Base-by-base conservation (phyloP, 1,140 invertebrate species). In the Venturia canescens region DNA sequence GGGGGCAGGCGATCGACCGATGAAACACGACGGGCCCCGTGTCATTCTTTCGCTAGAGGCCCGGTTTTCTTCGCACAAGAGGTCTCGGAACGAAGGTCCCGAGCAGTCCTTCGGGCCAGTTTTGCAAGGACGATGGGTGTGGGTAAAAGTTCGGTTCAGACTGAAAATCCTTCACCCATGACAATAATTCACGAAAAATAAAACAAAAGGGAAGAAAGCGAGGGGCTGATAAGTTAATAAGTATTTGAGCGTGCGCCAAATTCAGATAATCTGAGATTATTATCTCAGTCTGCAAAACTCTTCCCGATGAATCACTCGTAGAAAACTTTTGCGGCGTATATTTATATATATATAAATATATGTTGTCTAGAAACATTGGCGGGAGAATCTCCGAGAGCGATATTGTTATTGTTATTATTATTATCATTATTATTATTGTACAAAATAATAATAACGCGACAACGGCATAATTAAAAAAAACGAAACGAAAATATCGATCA, bases 11-110 rank as follows among this genome's bases (percentile, higher is more conserved):
- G 67, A 63, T 31, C 50, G 53, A 76, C 26, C 27, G 74, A 76
- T 76, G 26, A 23, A 76, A 31, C 44, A 74, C 38, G 71, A 74
- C 48, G 71, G 44, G 44, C 38, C 60, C 60, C 60, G 60, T 66
- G 60, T 72, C 38, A 72, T 72, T 72, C 70, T 44, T 44, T 72
- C 23, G 38, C 60, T 26, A 23, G 53, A 16, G 70, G 38, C 38
- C 34, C 34, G 70, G 70, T 66, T 50, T 48, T 72, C 13, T 72
- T 50, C 70, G 38, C 70, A 18, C 48, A 50, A 72, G 23, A 72
- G 70, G 70, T 38, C 70, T 38, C 7, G 13, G 18, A 34, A 70
- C 11, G 29, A 72, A 72, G 34, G 70, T 48, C 70, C 34, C 70
- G 60, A 23, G 70, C 18, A 34, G 70, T 72, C 70, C 70, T 48